Evolutionary conservation across 2,888 invertebrate genomes (phyloP), one percentile per base, ranked within the genome.

Genomic region (Drosophila pseudotalamancana): DNA sequence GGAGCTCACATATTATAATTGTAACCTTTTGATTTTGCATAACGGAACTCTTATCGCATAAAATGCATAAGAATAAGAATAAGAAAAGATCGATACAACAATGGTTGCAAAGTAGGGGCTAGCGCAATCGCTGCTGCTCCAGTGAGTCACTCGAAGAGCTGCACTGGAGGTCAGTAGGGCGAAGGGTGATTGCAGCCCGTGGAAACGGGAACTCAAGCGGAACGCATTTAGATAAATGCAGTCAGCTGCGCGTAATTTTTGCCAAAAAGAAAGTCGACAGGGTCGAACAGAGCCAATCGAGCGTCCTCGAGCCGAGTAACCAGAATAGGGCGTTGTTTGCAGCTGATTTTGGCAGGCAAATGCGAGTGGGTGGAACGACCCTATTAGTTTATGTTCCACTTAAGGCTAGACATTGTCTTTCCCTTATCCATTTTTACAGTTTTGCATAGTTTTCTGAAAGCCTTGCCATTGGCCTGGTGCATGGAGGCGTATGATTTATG

Each of bases 211-310:
- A 54, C 27, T 42, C 55, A 39, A 43, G 39, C 53, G 39, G 54
- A 54, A 54, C 18, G 49, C 61, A 70, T 73, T 65, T 49, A 54
- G 76, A 77, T 77, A 63, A 75, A 65, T 75, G 80, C 72, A 72
- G 39, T 46, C 46, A 61, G 62, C 57, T 72, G 51, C 29, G 46
- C 51, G 46, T 39, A 49, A 48, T 32, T 49, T 48, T 35, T 19
- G 31, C 37, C 46, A 46, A 32, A 68, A 43, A 40, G 27, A 57
- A 61, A 57, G 57, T 34, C 42, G 29, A 35, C 69, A 50, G 16
- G 21, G 19, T 12, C 23, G 34, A 23, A 46, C 6, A 5, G 45
- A 18, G 53, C 54, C 54, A 65, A 56, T 54, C 56, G 31, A 19
- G 32, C 29, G 70, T 57, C 48, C 53, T 34, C 37, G 54, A 31